Conservation (phyloP, 2,888 invertebrate genomes). For the Stenurella melanura region DNA sequence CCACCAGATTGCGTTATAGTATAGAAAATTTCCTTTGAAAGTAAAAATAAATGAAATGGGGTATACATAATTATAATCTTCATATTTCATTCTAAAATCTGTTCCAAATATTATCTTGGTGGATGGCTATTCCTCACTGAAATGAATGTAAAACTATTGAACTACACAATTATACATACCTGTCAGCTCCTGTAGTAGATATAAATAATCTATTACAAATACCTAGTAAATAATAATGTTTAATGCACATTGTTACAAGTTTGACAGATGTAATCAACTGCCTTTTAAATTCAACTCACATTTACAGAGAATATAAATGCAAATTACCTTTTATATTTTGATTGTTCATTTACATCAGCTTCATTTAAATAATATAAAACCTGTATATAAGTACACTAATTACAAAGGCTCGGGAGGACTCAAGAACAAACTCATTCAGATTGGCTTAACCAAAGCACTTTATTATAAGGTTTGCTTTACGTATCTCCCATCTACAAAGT, state of each 20-base stretch:
- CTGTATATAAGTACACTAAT: background rate
- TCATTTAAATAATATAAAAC: conserved; percentile 7
- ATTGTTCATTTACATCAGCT: background rate
- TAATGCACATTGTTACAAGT: background rate
- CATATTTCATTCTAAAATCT: too few species aligned
- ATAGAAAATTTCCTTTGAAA: too few species aligned
- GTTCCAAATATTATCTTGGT: too few species aligned
- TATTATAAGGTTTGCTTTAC: background rate
- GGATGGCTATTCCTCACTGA: too few species aligned
- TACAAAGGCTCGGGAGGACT: background rate
- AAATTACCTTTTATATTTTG: background rate
- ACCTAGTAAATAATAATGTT: too few species aligned
- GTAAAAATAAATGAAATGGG: too few species aligned
- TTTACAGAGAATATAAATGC: background rate
- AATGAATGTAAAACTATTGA: too few species aligned
- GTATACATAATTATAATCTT: too few species aligned
- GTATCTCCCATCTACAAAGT: conserved; percentile 6
- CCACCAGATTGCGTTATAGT: too few species aligned
- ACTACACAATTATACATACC: too few species aligned
- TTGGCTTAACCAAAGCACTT: conserved; percentile 7
- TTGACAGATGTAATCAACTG: background rate
- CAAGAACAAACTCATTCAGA: conserved; percentile 6
- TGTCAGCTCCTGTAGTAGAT: too few species aligned
- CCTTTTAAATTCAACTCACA: background rate
- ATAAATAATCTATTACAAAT: too few species aligned